phyloP scores from a whole-genome alignment of 2,797 vertebrate species.

The Manis crassicaudata region DNA sequence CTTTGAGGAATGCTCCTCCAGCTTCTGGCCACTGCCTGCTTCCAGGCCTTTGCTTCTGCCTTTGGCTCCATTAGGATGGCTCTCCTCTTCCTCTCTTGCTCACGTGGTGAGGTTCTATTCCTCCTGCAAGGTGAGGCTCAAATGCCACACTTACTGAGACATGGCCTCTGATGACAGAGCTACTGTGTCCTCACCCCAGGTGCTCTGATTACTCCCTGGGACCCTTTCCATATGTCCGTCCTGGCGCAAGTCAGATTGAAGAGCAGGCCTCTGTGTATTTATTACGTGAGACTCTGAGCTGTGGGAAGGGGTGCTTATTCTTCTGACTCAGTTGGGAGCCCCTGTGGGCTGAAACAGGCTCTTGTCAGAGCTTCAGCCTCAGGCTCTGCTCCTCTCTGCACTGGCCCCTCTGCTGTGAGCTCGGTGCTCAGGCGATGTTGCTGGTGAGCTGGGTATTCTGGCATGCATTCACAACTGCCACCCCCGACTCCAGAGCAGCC shows the following conservation, averaged over 20 bases:
- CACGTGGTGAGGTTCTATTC: neutral
- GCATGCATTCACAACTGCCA: neutral
- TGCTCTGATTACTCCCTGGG: neutral
- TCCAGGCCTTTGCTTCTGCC: neutral
- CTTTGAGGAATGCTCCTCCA: neutral
- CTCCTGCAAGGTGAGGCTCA: neutral
- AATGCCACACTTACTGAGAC: neutral
- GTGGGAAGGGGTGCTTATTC: neutral
- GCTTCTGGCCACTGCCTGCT: neutral
- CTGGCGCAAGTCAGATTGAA: neutral
- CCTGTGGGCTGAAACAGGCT: neutral
- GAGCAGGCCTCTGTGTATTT: neutral
- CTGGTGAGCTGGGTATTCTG: neutral
- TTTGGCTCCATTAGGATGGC: neutral
- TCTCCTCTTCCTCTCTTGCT: neutral
- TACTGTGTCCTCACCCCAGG: neutral
- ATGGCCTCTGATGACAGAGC: neutral
- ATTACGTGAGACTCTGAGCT: neutral
- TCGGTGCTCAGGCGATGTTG: neutral
- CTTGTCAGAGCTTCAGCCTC: neutral
- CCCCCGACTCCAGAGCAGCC: neutral
- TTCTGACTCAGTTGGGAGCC: neutral
- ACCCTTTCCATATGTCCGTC: neutral
- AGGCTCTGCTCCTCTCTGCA: neutral
- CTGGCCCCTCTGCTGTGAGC: neutral